Percentiles rank a stretch among this genome's conserved stretches.
Conservation (phyloP, 1,140 invertebrate species). For the Neomicropteryx cornuta region DNA sequence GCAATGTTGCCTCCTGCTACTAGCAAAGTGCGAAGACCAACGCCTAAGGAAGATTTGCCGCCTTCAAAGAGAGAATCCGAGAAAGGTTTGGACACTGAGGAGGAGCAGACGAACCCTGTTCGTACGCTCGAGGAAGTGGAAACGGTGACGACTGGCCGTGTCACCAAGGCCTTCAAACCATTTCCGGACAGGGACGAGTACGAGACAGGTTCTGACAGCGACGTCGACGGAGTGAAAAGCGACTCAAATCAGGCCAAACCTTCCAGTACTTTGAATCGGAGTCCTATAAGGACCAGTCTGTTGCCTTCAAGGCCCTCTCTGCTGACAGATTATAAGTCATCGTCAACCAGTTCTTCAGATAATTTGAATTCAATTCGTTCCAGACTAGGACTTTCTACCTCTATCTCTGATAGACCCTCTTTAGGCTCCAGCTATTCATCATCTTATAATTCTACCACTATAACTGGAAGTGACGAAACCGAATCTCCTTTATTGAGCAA, state of each 20-base stretch:
- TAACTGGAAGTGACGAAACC: conserved; percentile 29
- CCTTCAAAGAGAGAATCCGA: conserved; percentile 37
- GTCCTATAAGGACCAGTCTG: conserved; percentile 27
- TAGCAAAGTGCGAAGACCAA: conserved; percentile 24
- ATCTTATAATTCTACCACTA: conserved; percentile 23
- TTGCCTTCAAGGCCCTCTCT: conserved; percentile 26
- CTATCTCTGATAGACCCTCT: conserved; percentile 23
- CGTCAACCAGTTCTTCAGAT: conserved; percentile 30
- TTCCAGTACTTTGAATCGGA: conserved; percentile 19
- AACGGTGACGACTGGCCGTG: conserved; percentile 32
- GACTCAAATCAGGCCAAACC: conserved; percentile 27
- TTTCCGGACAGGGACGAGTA: conserved; percentile 39
- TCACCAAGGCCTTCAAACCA: conserved; percentile 32
- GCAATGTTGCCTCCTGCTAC: conserved; percentile 33
- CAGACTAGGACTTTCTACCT: conserved; percentile 31
- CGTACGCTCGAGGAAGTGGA: conserved; percentile 36
- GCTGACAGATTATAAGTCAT: conserved; percentile 22
- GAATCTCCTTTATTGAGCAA: conserved; percentile 56
- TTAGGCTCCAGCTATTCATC: conserved; percentile 21
- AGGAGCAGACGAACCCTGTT: conserved; percentile 26
- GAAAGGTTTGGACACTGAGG: conserved; percentile 41
- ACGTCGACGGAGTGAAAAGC: conserved; percentile 31
- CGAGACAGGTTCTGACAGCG: conserved; percentile 47
- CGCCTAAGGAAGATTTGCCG: conserved; percentile 30
- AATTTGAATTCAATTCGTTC: conserved; percentile 42